Base-by-base conservation (phyloP, 2,113 vertebrate genomes). In the Ciconia maguari region DNA sequence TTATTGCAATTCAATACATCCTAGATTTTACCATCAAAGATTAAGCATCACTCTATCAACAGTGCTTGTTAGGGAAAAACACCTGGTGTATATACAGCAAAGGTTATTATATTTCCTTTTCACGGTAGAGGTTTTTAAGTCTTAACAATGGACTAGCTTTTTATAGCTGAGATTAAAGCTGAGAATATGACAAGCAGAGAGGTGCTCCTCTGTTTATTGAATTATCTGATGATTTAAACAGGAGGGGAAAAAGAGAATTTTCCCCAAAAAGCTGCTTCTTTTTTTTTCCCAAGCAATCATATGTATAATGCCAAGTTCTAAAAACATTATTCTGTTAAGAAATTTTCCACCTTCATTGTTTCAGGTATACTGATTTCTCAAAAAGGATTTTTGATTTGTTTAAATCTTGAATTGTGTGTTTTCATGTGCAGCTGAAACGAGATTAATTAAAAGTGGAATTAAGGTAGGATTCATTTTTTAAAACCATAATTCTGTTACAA, bases 31-130 rank as follows among this genome's bases (percentile, higher is more conserved):
- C 71, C 52, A 57, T 93, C 86, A 95, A 95, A 95, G 96, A 95
- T 83, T 55, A 94, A 92, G 51, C 68, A 29, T 96, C 34, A 26
- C 25, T 97, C 96, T 93, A 58, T 98, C 96, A 94, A 48, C 92
- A 93, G 18, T 48, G 79, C 91, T 98, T 94, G 89, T 98, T 97
- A 92, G 89, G 61, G 49, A 77, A 61, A 75, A 91, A 89, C 96
- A 98, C 96, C 97, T 97, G 97, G 96, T 88, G 65, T 83, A 76
- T 71, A 5, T 46, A 30, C 54, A 90, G 86, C 79, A 96, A 93
- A 95, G 93, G 93, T 96, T 96, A 98, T 98, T 97, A 64, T 83
- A 97, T 98, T 98, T 97, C 94, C 57, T 72, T 93, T 96, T 94
- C 93, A 98, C 86, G 96, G 95, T 32, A 91, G 92, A 96, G 60